These are phyloP conservation scores for Temnopleurus reevesii DNA, from an alignment of 53 echinoderm and acorn worm genomes.

Conservation along the genomic window DNA sequence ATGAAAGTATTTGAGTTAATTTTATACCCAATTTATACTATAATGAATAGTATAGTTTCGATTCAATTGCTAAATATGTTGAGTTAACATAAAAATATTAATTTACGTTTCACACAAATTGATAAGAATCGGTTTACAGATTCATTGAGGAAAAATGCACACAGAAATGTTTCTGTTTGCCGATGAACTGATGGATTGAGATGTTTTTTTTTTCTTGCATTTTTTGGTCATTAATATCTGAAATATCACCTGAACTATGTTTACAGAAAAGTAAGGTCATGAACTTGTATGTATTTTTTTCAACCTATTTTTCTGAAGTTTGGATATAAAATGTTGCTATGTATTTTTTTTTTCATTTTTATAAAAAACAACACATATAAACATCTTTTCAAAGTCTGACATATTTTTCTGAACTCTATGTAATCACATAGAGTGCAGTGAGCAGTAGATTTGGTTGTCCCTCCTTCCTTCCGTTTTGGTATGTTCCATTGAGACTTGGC, in stretches of 20 bases:
- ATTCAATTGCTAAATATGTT: neutral
- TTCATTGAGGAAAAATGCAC: no score
- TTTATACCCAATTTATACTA: neutral
- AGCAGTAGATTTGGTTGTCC: neutral
- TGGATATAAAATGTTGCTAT: no score
- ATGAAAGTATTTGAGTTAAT: neutral
- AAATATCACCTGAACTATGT: no score
- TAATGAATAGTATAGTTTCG: neutral
- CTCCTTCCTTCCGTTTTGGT: neutral
- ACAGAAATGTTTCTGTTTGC: no score
- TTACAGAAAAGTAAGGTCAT: no score
- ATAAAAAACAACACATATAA: neutral
- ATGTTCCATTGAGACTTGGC: constrained; percentile 31
- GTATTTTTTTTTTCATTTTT: neutral
- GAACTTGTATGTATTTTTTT: no score
- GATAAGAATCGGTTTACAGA: no score
- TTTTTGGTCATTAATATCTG: neutral
- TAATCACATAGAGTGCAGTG: neutral
- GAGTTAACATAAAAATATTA: neutral
- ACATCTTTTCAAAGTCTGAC: neutral
- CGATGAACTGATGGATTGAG: no score
- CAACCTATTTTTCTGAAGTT: no score
- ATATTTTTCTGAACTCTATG: neutral
- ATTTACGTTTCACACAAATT: no score
- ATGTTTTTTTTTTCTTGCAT: neutral